These are phyloP conservation scores for Tinea trinotella DNA, from an alignment of 2,888 invertebrate genomes.

Conservation along the genomic window DNA sequence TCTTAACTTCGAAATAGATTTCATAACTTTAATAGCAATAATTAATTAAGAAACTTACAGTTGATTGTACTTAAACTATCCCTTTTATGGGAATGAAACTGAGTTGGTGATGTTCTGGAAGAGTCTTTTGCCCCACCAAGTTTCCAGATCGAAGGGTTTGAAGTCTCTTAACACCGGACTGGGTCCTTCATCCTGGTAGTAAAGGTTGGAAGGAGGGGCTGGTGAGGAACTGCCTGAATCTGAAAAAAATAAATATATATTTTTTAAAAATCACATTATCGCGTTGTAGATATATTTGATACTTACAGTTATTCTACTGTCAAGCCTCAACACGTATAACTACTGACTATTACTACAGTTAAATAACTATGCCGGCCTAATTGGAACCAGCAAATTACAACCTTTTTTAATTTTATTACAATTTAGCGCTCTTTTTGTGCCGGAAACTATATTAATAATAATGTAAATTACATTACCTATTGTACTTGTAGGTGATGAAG, in stretches of 20 bases:
- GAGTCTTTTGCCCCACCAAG: slow-evolving; percentile 91
- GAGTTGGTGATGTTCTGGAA: slow-evolving; percentile 90
- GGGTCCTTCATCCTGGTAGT: slow-evolving; percentile 82
- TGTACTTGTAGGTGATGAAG: slow-evolving; percentile 67
- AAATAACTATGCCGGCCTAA: no score
- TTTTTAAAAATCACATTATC: no score
- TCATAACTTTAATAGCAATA: slow-evolving; percentile 31
- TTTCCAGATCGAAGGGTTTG: slow-evolving; percentile 91
- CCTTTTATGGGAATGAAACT: slow-evolving; percentile 43
- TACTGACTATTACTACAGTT: no score
- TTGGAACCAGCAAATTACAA: no score
- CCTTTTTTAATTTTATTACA: no score
- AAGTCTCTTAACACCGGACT: slow-evolving; percentile 82
- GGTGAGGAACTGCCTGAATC: slow-evolving; percentile 57
- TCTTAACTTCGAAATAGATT: no score
- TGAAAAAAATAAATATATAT: slow-evolving; percentile 29
- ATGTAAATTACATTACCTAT: no score
- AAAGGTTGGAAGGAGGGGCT: slow-evolving; percentile 66
- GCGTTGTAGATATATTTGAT: no score
- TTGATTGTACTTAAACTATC: slow-evolving; percentile 65
- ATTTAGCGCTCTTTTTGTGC: no score
- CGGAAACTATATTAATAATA: no score
- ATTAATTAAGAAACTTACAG: slow-evolving; percentile 51
- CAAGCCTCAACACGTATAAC: no score
- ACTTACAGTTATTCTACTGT: no score